These are phyloP conservation scores for Cosmia trapezina DNA, from an alignment of 2,888 invertebrate species.

Conservation along the genomic window DNA sequence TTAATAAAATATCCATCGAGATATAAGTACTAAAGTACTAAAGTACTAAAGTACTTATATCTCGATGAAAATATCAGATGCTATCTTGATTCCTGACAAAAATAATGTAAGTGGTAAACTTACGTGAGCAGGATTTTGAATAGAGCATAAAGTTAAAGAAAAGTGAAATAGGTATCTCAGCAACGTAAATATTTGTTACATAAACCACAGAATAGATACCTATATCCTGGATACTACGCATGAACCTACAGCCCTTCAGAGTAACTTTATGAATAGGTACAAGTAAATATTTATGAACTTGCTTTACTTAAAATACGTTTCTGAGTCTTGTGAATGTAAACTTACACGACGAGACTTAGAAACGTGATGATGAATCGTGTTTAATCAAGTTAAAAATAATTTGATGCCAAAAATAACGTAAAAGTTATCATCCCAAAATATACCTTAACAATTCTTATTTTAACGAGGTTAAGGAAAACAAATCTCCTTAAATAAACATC, in stretches of 20 bases:
- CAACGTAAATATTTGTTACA: neutral
- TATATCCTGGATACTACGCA: neutral
- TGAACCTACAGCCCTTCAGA: constrained; percentile 8
- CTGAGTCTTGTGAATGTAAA: neutral
- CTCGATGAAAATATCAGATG: too few species aligned
- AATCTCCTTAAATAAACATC: constrained; percentile 26
- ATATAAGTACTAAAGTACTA: too few species aligned
- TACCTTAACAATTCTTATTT: constrained; percentile 23
- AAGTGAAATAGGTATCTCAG: neutral
- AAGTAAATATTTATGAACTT: neutral
- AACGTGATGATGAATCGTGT: constrained; percentile 27
- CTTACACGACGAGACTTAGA: constrained; percentile 16
- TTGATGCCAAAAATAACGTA: constrained; percentile 13
- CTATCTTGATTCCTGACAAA: neutral
- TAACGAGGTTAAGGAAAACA: constrained; percentile 19
- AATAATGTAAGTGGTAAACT: neutral
- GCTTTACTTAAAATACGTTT: constrained; percentile 1
- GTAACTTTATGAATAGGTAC: constrained; percentile 18
- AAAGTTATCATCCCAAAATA: constrained; percentile 29
- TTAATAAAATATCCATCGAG: too few species aligned
- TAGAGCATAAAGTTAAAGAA: neutral
- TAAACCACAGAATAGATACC: neutral
- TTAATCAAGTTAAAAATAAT: constrained; percentile 34
- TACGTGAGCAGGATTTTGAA: neutral
- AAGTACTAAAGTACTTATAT: too few species aligned